Evolutionary conservation across 2,888 invertebrate species (phyloP).

Genomic region (Drosophila eohydei): DNA sequence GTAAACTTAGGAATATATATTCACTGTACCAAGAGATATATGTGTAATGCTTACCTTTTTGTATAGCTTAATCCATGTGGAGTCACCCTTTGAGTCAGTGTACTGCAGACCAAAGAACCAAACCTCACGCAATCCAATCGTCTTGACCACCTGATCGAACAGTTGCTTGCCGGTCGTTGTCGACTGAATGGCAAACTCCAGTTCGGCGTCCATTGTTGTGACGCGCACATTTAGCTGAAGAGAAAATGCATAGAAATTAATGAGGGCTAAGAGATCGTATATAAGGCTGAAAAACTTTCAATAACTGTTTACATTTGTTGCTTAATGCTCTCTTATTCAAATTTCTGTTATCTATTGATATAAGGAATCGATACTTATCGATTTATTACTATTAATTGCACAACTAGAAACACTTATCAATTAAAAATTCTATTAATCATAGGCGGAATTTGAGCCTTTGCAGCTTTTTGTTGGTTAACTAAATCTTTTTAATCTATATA

Average conservation of each 20-base stretch:
- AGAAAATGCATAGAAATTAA: background rate
- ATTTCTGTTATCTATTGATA: background rate
- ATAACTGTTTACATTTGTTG: too few species aligned
- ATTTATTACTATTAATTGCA: background rate
- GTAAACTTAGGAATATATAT: background rate
- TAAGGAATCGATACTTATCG: slow-evolving; percentile 5
- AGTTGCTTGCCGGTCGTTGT: slow-evolving; percentile 99
- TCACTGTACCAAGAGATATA: background rate
- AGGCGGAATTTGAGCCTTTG: background rate
- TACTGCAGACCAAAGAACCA: slow-evolving; percentile 99
- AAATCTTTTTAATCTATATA: background rate
- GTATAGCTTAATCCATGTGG: slow-evolving; percentile 99
- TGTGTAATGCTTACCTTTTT: slow-evolving; percentile 95
- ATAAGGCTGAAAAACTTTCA: background rate
- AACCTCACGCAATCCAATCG: slow-evolving; percentile 98
- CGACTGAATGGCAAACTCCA: slow-evolving; percentile 99
- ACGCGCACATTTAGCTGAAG: slow-evolving; percentile 98
- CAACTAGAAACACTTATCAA: background rate
- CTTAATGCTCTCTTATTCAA: too few species aligned
- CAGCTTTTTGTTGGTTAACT: background rate
- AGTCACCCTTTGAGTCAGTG: slow-evolving; percentile 98
- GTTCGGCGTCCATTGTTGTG: slow-evolving; percentile 99
- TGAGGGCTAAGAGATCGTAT: background rate
- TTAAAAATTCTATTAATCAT: background rate
- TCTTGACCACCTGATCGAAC: slow-evolving; percentile 99